Evolutionary conservation across 2,888 invertebrate species (phyloP), one percentile per base, ranked within the genome.

Genomic region (Cosmopolites sordidus): DNA sequence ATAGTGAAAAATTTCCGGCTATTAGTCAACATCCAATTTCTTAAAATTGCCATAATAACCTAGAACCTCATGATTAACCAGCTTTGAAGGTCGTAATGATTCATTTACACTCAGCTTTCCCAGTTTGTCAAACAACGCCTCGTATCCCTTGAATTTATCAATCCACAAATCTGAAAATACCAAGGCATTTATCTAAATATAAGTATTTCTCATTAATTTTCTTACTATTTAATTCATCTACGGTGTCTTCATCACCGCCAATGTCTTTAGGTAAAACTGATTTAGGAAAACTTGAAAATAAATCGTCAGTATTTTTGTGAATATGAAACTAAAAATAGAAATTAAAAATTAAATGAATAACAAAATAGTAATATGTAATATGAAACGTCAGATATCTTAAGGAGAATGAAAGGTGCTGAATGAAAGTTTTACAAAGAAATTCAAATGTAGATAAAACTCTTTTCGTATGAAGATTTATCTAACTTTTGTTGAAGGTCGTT

Each of bases 1-100:
- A 33, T 9, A 9, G 3, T 6, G 12, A n/a, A n/a, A n/a, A n/a
- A n/a, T n/a, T n/a, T n/a, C n/a, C n/a, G n/a, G 27, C 11, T 33
- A 6, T 62, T 58, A 68, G 53, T 68, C 68, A 4, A 68, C 55
- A 39, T 58, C 58, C 8, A 68, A 45, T 47, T 64, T 62, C 40
- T 60, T 66, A 49, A 68, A 68, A 52, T 62, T 68, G 16, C 68
- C 68, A 41, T 66, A 54, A 46, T 62, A 61, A n/a, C 66, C 66
- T 16, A 66, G 56, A n/a, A 65, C 14, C 1, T 66, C 67, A 39
- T 66, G 62, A 33, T 64, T 62, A 2, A 54, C 38, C 4, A 58
- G 38, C 39, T 60, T 60, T 8, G 48, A 45, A 1, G 64, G 64
- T 16, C 66, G 50, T 4, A 65, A 37, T 4, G 59, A 54, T 57